These are phyloP conservation scores for Trachelus iudaicus DNA, from an alignment of 2,888 invertebrate genomes.

Conservation along the genomic window DNA sequence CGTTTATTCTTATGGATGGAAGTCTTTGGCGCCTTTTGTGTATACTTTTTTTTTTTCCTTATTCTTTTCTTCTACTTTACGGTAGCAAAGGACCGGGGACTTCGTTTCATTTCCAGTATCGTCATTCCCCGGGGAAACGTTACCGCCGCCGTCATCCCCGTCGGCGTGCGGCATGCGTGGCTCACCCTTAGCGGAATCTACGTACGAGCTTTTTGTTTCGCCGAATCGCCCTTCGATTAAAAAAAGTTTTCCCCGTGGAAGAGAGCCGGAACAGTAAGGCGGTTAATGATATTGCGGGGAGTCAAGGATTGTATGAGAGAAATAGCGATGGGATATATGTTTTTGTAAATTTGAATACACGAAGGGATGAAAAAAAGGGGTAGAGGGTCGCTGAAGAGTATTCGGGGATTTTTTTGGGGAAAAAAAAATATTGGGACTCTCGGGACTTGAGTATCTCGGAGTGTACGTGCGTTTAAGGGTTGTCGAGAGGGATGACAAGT, in stretches of 20 bases:
- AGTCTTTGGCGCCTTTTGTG: neutral
- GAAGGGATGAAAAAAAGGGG: neutral
- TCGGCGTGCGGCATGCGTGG: neutral
- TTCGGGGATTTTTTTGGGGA: neutral
- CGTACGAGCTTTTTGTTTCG: neutral
- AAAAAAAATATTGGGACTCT: no score
- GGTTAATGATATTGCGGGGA: neutral
- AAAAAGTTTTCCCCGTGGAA: neutral
- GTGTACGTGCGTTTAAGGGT: neutral
- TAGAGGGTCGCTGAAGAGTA: neutral
- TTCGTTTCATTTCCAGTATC: slow-evolving; percentile 47
- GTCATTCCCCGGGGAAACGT: slow-evolving; percentile 41
- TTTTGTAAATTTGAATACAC: neutral
- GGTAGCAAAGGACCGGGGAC: neutral
- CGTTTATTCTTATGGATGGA: neutral
- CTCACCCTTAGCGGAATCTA: neutral
- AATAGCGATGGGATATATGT: neutral
- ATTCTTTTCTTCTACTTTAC: neutral
- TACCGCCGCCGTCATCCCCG: slow-evolving; percentile 26
- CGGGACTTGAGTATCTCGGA: neutral
- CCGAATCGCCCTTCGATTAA: neutral
- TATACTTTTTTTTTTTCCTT: neutral
- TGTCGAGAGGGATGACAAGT: neutral
- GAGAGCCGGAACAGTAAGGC: neutral
- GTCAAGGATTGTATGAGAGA: neutral